Base-by-base conservation (phyloP, 2,888 invertebrate genomes). In the Tachina fera region DNA sequence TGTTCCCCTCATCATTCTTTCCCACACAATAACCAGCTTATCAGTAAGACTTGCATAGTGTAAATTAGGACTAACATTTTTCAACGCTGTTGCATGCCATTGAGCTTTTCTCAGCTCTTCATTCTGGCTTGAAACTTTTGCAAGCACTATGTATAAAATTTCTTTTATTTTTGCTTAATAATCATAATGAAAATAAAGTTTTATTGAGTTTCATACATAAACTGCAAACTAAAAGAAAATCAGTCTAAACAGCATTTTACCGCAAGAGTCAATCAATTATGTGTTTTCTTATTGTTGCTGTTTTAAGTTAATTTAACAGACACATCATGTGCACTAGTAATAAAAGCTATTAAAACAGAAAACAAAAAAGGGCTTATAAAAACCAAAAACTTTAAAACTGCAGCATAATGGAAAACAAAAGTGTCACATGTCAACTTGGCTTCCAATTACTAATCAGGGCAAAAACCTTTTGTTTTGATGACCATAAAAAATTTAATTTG, bases 371-470 rank as follows among this genome's bases (percentile, higher is more conserved):
- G n/a, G 45, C 6, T n/a, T 47, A 39, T 11, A 14, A 74, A 9
- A 16, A 45, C n/a, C 60, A 65, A 74, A 67, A 74, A 5, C 9
- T 60, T 49, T 60, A 14, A 56, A 60, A 60, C 22, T 19, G 63
- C n/a, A 82, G 53, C 70, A 74, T 49, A 83, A 81, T 72, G 58
- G 70, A 82, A 72, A 81, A 70, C 67, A 74, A 84, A 82, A 86
- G 84, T 82, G 81, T 82, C 87, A 86, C 53, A 76, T 86, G 70
- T 77, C 84, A 86, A 86, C 71, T 63, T 70, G 76, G 78, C 41
- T 67, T 81, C 78, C 79, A 83, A 76, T 79, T 77, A 83, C 31
- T 31, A 6, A 31, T 75, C 63, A 77, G 79, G 65, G 56, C 83
- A 81, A 79, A 82, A 84, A 84, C 68, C 77, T 84, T 74, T 79